phyloP scores from a whole-genome alignment of 2,113 vertebrate genomes.

The Speoplatyrhinus poulsoni region DNA sequence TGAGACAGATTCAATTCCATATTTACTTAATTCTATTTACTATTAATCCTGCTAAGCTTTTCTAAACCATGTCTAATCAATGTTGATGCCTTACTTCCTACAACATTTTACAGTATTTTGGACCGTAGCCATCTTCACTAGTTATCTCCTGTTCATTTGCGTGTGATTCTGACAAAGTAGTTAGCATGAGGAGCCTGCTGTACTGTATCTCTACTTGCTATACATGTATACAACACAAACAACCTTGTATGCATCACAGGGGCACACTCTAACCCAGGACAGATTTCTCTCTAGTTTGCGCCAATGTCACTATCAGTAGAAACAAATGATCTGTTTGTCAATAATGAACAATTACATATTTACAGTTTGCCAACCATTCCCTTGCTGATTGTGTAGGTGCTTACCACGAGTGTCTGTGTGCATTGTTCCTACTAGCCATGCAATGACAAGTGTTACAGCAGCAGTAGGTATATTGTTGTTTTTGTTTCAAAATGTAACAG shows the following conservation, averaged over 20 bases:
- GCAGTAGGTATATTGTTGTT: constrained; percentile 65
- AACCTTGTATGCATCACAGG: constrained; percentile 54
- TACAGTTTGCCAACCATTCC: constrained; percentile 64
- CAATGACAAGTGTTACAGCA: constrained; percentile 73
- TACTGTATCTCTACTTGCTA: constrained; percentile 66
- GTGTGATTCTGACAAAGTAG: constrained; percentile 41
- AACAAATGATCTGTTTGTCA: constrained; percentile 58
- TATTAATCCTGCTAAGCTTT: neutral
- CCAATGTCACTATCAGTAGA: constrained; percentile 67
- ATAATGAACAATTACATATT: constrained; percentile 75
- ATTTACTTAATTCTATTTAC: neutral
- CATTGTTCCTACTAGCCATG: constrained; percentile 77
- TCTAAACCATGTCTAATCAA: neutral
- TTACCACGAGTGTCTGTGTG: constrained; percentile 69
- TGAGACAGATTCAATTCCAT: constrained; percentile 30
- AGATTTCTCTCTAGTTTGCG: constrained; percentile 63
- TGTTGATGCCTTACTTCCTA: neutral
- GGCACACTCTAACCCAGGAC: constrained; percentile 61
- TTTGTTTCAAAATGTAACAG: constrained; percentile 61
- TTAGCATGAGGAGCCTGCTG: constrained; percentile 49
- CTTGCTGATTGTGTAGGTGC: constrained; percentile 53
- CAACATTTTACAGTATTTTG: constrained; percentile 10
- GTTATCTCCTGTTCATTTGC: constrained; percentile 14
- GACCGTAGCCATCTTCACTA: constrained; percentile 16
- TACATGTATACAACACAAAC: constrained; percentile 76